phyloP scores from a whole-genome alignment of 2,797 vertebrate species.

The Cossypha caffra region DNA sequence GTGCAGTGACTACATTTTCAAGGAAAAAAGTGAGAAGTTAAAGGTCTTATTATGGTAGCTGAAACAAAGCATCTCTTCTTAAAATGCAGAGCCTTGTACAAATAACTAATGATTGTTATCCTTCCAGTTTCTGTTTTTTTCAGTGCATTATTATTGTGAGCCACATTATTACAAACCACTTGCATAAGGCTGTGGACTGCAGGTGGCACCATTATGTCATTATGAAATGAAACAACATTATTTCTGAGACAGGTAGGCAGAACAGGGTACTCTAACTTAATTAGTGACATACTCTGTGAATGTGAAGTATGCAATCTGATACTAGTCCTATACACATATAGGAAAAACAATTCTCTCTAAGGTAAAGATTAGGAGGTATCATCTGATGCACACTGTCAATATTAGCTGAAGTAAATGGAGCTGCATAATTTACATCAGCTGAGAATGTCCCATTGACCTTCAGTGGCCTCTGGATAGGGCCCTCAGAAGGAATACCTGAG shows the following conservation, averaged over 20 bases:
- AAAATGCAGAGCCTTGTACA: neutral
- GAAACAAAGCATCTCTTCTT: neutral
- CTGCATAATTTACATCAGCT: neutral
- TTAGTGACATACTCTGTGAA: neutral
- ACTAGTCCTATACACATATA: neutral
- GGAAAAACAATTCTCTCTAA: neutral
- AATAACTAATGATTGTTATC: neutral
- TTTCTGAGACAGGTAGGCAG: constrained; percentile 2
- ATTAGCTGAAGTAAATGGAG: neutral
- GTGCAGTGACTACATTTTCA: neutral
- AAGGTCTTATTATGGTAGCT: neutral
- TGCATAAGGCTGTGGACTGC: neutral
- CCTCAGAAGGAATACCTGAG: neutral
- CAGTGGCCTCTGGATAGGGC: neutral
- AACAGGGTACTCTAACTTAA: neutral
- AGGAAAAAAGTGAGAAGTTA: neutral
- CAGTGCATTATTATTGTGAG: neutral
- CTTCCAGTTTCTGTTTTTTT: neutral
- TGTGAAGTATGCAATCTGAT: constrained; percentile 11
- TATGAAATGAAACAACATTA: constrained; percentile 5
- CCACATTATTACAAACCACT: neutral
- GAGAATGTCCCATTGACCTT: neutral
- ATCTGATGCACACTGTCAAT: neutral
- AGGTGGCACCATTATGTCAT: constrained; percentile 51
- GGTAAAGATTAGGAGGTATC: neutral